Conservation (phyloP, 2,113 vertebrate species). For the Pelecanoides urinatrix region DNA sequence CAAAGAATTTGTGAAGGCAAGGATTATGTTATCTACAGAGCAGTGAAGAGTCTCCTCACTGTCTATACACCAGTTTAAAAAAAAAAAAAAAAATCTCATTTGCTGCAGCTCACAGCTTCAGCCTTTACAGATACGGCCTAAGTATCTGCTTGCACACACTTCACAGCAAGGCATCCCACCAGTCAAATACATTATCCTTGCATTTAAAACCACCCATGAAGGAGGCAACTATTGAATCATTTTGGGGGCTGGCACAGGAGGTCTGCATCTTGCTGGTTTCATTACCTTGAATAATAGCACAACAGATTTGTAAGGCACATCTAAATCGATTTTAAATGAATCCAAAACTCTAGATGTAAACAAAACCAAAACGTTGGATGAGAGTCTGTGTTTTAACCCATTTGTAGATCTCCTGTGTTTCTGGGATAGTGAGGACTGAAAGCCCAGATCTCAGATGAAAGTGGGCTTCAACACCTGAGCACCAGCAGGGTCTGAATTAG, state of each 20-base stretch:
- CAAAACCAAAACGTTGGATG: neutral
- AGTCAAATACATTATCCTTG: neutral
- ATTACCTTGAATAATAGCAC: neutral
- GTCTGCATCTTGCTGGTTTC: constrained; percentile 6
- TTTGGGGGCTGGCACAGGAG: neutral
- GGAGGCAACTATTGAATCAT: neutral
- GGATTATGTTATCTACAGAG: neutral
- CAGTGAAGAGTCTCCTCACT: neutral
- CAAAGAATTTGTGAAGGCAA: neutral
- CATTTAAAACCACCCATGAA: neutral
- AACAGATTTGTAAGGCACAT: neutral
- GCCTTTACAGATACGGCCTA: neutral
- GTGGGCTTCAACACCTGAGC: neutral
- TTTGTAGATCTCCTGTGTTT: neutral
- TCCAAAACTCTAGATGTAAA: neutral
- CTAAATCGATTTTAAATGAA: neutral
- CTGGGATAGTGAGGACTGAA: neutral
- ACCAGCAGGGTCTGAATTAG: neutral
- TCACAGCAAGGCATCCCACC: constrained; percentile 37
- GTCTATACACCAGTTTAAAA: neutral
- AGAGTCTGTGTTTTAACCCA: neutral
- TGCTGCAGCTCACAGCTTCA: constrained; percentile 8
- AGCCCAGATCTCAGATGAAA: neutral
- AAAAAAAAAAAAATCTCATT: neutral
- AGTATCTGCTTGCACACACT: neutral